phyloP scores from a whole-genome alignment of 1,140 invertebrate genomes.

The Trichonephila inaurata region DNA sequence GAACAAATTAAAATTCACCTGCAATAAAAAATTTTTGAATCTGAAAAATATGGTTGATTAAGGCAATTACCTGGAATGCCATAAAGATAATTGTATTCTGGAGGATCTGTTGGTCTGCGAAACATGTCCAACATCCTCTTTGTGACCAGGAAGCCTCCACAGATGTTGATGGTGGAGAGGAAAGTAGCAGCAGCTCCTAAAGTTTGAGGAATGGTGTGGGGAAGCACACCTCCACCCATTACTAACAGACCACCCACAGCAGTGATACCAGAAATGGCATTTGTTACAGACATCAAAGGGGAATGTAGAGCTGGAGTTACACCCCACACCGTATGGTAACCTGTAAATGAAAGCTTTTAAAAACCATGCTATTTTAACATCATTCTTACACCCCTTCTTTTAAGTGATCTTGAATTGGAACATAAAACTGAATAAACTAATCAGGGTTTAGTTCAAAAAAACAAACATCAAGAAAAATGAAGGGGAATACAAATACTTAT shows the following conservation, averaged over 20 bases:
- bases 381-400: no score
- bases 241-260: conserved; percentile 92
- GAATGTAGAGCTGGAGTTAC: conserved; percentile 94
- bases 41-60: no score
- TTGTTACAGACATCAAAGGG: conserved; percentile 95
- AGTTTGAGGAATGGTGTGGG: conserved; percentile 86
- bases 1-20: no score
- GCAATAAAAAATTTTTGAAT: no score
- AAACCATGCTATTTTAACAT: no score
- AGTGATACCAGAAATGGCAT: conserved; percentile 95
- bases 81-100: conserved; percentile 92
- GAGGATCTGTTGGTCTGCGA: conserved; percentile 89
- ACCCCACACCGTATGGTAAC: conserved; percentile 95
- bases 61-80: conserved; percentile 84
- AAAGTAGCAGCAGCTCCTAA: conserved; percentile 91
- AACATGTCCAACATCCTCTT: conserved; percentile 97
- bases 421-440: no score
- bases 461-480: no score
- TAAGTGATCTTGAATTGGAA: no score
- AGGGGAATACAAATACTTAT: no score
- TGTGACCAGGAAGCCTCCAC: conserved; percentile 94
- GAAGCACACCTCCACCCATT: conserved; percentile 89
- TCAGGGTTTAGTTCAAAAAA: no score
- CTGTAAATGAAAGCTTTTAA: conserved; percentile 78
- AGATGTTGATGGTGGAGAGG: conserved; percentile 94